Evolutionary conservation across 2,113 vertebrate species (phyloP), one percentile per base, ranked within the genome.

Genomic region (Clupea harengus): DNA sequence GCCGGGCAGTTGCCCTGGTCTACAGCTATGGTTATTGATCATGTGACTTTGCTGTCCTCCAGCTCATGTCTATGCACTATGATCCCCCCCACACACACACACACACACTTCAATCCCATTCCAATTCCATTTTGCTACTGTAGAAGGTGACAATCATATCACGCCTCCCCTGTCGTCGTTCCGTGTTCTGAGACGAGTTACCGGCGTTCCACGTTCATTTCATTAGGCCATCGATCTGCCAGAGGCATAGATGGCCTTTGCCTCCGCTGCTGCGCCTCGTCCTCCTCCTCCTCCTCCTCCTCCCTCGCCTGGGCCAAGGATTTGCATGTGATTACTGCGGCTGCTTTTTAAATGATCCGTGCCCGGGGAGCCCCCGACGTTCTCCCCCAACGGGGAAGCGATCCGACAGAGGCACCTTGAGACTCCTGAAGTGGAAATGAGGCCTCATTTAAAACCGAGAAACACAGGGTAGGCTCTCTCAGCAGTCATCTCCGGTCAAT

Each of bases 11-110:
- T 91, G 84, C 88, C 52, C 50, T 81, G 88, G 84, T 91, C 87
- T 88, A 88, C 81, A 88, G 83, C 86, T 85, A 0, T 18, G 45
- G 87, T 78, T 89, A 91, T 93, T 88, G 87, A 92, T 93, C 90
- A 89, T 81, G 45, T 67, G 57, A 87, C 85, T 87, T 82, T 80
- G 85, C 57, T 80, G 89, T 86, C 92, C 91, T 93, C 94, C 90
- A 89, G 83, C 13, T 44, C 28, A 78, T 22, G 57, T 86, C n/a
- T n/a, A n/a, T 75, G 28, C 67, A 39, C 28, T 39, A 78, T 32
- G 28, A 78, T 32, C 28, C 15, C 4, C 11, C 28, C 32, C 54
- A 44, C 32, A 32, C 64, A 13, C 64, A 32, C 64, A 72, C n/a
- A 72, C 64, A 72, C 25, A 32, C 28, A 11, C n/a, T 0, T 4